phyloP scores from a whole-genome alignment of 2,113 vertebrate species.

The Arizona elegans region DNA sequence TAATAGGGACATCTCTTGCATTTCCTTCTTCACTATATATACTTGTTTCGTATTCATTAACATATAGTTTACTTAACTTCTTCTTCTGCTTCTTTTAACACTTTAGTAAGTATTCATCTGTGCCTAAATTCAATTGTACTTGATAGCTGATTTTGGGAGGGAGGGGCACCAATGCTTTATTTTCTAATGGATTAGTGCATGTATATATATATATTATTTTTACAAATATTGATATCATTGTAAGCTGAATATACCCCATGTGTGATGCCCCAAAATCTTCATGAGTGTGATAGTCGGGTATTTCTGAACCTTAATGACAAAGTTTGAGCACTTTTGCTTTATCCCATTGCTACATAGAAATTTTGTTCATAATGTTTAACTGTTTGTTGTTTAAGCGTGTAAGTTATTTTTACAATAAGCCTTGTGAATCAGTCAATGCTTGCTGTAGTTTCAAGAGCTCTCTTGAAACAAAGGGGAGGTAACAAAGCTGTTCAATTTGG shows the following conservation, averaged over 20 bases:
- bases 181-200: not conserved
- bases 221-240: not conserved
- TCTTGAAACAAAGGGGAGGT: slow-evolving; percentile 46
- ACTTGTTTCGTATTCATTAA: not conserved
- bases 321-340: not conserved
- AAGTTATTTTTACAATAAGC: slow-evolving; percentile 29
- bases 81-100: not conserved
- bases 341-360: not conserved
- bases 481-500: slow-evolving; percentile 58
- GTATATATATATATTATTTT: not conserved
- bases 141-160: not conserved
- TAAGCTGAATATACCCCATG: not conserved
- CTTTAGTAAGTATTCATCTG: not conserved
- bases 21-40: not conserved
- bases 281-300: not conserved
- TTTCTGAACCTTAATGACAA: not conserved
- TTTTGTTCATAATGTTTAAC: slow-evolving; percentile 2
- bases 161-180: not conserved
- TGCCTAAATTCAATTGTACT: not conserved
- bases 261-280: not conserved
- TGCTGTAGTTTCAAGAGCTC: slow-evolving; percentile 24
- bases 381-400: not conserved
- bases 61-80: not conserved
- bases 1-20: not conserved
- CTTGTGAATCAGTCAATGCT: slow-evolving; percentile 45